Evolutionary conservation across 2,888 invertebrate species (phyloP).

Genomic region (Drosophila paramelanica): DNA sequence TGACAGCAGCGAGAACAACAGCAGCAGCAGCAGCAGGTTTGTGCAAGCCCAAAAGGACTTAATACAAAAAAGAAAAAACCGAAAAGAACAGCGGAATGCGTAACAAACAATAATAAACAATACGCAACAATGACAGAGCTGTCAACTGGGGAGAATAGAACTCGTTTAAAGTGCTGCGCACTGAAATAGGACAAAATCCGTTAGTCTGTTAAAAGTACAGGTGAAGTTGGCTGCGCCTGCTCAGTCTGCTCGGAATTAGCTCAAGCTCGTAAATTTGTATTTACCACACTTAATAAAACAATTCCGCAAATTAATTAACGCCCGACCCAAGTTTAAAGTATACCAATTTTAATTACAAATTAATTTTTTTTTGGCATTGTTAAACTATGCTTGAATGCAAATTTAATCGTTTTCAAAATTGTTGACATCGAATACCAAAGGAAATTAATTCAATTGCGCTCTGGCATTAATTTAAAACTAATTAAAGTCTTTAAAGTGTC

Average conservation of each 20-base stretch:
- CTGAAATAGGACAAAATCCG: no score
- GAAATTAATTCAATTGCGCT: no score
- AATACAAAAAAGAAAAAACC: not conserved
- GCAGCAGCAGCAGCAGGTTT: conserved; percentile 27
- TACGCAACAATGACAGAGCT: not conserved
- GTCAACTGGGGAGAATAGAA: not conserved
- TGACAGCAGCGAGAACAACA: conserved; percentile 32
- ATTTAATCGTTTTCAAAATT: no score
- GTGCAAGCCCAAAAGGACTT: conserved; percentile 4
- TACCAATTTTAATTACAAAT: no score
- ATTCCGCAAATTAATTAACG: not conserved
- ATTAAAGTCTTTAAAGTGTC: no score
- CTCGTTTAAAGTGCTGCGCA: no score
- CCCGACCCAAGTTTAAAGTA: no score
- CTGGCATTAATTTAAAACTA: no score
- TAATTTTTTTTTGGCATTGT: no score
- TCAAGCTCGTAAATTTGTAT: not conserved
- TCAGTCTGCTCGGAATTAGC: not conserved
- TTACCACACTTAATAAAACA: not conserved
- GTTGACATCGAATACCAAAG: no score
- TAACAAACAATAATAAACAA: not conserved
- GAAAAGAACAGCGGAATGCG: not conserved
- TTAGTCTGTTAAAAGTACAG: not conserved
- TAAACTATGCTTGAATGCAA: no score
- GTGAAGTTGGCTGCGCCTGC: not conserved